Percentiles rank a stretch among this genome's conserved stretches.
These are phyloP conservation scores for Puffinus mauretanicus DNA, from an alignment of 2,113 vertebrate species.

Conservation along the genomic window DNA sequence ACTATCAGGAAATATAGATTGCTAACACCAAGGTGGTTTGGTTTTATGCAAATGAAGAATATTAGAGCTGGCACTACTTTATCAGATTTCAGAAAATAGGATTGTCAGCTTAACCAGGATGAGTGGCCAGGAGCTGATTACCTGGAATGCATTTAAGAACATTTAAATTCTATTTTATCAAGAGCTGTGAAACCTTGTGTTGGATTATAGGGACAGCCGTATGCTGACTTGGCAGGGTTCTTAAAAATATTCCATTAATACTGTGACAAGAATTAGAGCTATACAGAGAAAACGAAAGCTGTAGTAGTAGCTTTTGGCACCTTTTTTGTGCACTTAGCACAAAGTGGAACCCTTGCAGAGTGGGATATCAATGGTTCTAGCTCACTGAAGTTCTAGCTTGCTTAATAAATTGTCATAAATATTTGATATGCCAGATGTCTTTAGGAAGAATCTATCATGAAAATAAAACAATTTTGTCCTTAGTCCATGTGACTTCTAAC, in stretches of 20 bases:
- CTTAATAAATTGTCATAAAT: background rate
- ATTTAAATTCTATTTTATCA: slow-evolving; percentile 2
- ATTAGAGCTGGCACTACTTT: background rate
- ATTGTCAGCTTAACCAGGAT: slow-evolving; percentile 13
- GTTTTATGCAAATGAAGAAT: background rate
- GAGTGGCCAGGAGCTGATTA: background rate
- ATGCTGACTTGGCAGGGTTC: background rate
- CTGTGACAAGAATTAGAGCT: background rate
- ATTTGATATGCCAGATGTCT: background rate
- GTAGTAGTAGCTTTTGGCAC: background rate
- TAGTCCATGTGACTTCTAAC: background rate
- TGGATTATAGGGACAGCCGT: background rate
- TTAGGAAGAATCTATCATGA: background rate
- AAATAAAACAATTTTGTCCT: background rate
- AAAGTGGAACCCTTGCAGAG: background rate
- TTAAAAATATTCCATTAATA: background rate
- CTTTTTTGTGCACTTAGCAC: background rate
- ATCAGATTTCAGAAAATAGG: background rate
- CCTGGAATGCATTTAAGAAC: background rate
- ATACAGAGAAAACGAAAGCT: background rate
- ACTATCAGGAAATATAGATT: background rate
- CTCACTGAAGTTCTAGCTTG: background rate
- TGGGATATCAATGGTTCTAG: background rate
- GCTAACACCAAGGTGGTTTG: background rate
- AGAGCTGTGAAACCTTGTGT: background rate